Evolutionary conservation across 2,888 invertebrate species (phyloP), one percentile per base, ranked within the genome.

Genomic region (Drosophila picticornis): DNA sequence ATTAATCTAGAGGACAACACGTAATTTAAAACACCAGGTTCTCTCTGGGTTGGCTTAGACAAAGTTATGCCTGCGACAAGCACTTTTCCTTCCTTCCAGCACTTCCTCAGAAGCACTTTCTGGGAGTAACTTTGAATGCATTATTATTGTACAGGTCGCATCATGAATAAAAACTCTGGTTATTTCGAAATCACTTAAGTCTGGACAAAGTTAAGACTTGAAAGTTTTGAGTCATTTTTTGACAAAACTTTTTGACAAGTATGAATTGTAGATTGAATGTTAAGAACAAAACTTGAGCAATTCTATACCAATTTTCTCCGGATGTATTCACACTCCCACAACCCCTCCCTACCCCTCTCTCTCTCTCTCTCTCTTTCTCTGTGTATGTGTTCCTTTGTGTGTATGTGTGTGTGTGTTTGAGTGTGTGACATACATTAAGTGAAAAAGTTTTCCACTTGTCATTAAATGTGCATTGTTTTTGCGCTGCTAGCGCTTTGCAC

Each of bases 371-470:
- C 38, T 34, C 10, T 16, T 13, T 27, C 25, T 57, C 25, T n/a
- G 16, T 57, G 10, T 16, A 13, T 36, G 34, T 67, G 62, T 59
- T 70, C 27, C 38, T 40, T 66, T 51, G 55, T n/a, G 27, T 36
- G 2, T 27, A 10, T 53, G 34, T 36, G 29, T 66, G 72, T 61
- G 34, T 65, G 22, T 46, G 38, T 66, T 38, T 59, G 61, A 68
- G 76, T 77, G 65, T 80, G 62, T 77, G 90, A 81, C 90, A 88
- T 88, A 81, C 80, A 90, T 85, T 90, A 85, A 85, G 90, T 90
- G 81, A 88, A 86, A 86, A 86, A 86, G 71, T 90, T 85, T 88
- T 88, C 87, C 80, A 84, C 88, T 90, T 89, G 90, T 90, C 85
- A 88, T 90, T 90, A 90, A 79, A 89, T 89, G 90, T 86, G 90